phyloP scores from a whole-genome alignment of 2,888 invertebrate species.

The Dysmachus trigonus region DNA sequence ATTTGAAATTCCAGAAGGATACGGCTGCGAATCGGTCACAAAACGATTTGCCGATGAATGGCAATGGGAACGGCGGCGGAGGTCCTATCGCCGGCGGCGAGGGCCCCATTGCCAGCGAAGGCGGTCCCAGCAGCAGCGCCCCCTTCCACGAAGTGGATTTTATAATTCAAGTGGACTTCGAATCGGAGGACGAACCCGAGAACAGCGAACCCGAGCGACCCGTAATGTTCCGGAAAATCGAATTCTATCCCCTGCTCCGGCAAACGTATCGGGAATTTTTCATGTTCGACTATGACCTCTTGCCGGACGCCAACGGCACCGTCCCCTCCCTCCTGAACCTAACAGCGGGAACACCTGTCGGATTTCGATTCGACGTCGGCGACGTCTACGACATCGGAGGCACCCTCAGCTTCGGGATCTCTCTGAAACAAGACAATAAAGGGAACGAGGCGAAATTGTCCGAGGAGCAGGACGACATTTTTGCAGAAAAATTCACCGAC shows the following conservation, averaged over 20 bases:
- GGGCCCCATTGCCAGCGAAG: not conserved
- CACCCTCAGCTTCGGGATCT: conserved; percentile 76
- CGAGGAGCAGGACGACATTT: conserved; percentile 54
- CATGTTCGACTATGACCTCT: conserved; percentile 77
- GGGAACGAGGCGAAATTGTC: conserved; percentile 45
- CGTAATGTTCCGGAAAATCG: conserved; percentile 55
- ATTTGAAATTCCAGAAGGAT: conserved; percentile 58
- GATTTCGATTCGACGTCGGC: conserved; percentile 76
- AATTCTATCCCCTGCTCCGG: conserved; percentile 64
- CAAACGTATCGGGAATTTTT: conserved; percentile 79
- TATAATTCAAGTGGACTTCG: conserved; percentile 57
- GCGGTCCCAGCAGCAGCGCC: not conserved
- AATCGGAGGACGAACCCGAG: conserved; percentile 49
- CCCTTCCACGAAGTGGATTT: conserved; percentile 54
- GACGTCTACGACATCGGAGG: conserved; percentile 82
- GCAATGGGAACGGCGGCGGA: conserved; percentile 8
- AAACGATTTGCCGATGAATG: conserved; percentile 12
- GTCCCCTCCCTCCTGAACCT: conserved; percentile 74
- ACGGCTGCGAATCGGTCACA: conserved; percentile 44
- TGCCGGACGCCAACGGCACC: conserved; percentile 71
- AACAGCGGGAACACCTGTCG: conserved; percentile 71
- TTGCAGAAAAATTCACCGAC: conserved; percentile 60
- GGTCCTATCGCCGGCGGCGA: not conserved
- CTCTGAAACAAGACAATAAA: conserved; percentile 69
- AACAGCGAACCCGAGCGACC: conserved; percentile 54